phyloP scores from a whole-genome alignment of 2,797 vertebrate species.

The Enteromius argenteus region DNA sequence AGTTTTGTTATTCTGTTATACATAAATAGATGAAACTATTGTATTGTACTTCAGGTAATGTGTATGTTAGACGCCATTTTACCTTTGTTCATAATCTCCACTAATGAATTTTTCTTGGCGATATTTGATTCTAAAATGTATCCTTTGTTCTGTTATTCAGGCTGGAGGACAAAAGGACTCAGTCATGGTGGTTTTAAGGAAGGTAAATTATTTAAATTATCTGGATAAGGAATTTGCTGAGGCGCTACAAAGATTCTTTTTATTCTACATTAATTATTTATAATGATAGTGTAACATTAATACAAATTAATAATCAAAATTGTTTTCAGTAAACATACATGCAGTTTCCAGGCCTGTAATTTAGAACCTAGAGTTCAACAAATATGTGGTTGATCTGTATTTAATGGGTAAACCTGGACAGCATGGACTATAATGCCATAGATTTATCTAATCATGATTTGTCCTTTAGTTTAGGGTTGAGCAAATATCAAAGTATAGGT shows the following conservation, averaged over 20 bases:
- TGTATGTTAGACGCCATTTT: conserved; percentile 3
- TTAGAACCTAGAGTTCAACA: neutral
- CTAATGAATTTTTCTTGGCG: too few species aligned
- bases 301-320: neutral
- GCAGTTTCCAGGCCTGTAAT: neutral
- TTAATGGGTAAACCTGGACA: neutral
- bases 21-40: neutral
- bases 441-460: neutral
- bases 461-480: neutral
- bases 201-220: conserved; percentile 68
- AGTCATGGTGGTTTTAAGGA: conserved; percentile 77
- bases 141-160: conserved; percentile 40
- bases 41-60: neutral
- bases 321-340: neutral
- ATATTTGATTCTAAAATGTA: neutral
- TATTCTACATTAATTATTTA: neutral
- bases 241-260: neutral
- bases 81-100: neutral
- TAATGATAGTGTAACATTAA: neutral
- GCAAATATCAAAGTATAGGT: neutral
- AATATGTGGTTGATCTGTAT: neutral
- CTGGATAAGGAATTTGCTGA: neutral
- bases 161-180: conserved; percentile 49
- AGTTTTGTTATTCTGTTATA: neutral
- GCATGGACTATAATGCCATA: neutral